phyloP scores from a whole-genome alignment of 2,113 vertebrate species.

The Lynx canadensis region DNA sequence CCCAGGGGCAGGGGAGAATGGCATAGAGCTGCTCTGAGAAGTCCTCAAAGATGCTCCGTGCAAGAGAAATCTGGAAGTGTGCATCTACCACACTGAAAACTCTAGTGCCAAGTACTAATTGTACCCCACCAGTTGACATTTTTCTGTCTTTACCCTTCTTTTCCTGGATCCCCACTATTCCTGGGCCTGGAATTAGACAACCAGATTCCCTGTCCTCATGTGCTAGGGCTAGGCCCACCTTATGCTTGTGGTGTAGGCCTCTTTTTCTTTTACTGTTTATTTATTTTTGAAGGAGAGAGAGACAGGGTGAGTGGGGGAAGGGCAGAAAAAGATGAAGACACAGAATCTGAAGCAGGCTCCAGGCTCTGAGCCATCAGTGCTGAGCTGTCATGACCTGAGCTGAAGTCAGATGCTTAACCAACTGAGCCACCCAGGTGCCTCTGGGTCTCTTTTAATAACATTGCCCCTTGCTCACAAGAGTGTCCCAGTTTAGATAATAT shows the following conservation, averaged over 20 bases:
- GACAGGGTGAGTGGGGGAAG: too few species aligned
- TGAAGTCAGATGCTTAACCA: too few species aligned
- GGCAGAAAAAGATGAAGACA: too few species aligned
- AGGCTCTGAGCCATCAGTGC: too few species aligned
- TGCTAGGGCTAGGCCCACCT: background rate
- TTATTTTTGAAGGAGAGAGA: too few species aligned
- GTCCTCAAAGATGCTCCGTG: background rate
- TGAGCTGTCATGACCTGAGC: too few species aligned
- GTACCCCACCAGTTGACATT: background rate
- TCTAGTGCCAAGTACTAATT: background rate
- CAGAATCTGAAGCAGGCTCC: too few species aligned
- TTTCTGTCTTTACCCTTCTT: background rate
- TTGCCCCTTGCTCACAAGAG: background rate
- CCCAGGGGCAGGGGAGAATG: rapidly evolving
- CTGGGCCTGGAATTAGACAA: background rate
- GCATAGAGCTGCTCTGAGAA: background rate
- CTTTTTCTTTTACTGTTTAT: background rate
- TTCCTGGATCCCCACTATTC: rapidly evolving
- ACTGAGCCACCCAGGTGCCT: too few species aligned
- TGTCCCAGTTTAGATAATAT: background rate
- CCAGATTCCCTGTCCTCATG: too few species aligned
- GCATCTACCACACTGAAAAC: background rate
- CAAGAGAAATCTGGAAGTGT: background rate
- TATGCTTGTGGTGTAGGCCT: background rate
- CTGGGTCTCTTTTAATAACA: background rate